Conservation (phyloP, 35 echinoderm and acorn worm genomes). For the Lytechinus pictus region DNA sequence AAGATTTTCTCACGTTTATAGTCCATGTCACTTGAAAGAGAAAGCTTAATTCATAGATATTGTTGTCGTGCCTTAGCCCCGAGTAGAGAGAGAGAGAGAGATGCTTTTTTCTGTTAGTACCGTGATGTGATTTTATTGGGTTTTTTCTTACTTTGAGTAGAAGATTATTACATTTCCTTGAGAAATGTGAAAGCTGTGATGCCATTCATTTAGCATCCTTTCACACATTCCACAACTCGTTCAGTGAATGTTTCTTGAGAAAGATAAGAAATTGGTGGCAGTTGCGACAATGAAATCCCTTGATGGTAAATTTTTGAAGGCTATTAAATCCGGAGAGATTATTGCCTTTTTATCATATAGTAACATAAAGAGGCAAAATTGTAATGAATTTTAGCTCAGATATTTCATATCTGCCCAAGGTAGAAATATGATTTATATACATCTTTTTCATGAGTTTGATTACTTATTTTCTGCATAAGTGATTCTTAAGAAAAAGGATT, state of each 20-base stretch:
- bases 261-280: background rate
- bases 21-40: slow-evolving; percentile 1
- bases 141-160: background rate
- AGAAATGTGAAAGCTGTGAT: background rate
- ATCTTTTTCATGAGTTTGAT: background rate
- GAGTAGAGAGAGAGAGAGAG: background rate
- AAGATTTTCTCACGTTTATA: slow-evolving; percentile 39
- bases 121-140: background rate
- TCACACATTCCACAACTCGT: background rate
- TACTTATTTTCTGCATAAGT: background rate
- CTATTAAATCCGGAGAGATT: background rate
- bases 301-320: background rate
- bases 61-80: background rate
- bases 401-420: background rate
- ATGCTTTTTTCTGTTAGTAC: slow-evolving; percentile 5
- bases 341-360: background rate
- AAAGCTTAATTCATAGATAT: background rate
- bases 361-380: background rate
- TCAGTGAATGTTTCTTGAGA: background rate
- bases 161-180: background rate
- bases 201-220: background rate
- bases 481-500: background rate
- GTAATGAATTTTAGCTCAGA: background rate
- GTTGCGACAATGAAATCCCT: background rate
- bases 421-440: background rate